Conservation (phyloP, 2,888 invertebrate genomes). For the Ectobius pallidus region DNA sequence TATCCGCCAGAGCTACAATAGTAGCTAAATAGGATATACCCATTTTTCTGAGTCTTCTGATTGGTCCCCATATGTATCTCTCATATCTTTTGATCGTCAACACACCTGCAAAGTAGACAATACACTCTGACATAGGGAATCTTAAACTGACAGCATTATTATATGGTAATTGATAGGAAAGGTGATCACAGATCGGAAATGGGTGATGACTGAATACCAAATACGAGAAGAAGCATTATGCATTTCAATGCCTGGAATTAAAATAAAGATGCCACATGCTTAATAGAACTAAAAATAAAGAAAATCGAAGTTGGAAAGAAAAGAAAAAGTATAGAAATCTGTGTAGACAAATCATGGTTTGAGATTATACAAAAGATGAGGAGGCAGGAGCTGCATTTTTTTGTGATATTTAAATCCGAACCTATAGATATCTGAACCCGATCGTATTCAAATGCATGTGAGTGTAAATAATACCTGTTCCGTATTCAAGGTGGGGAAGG, state of each 20-base stretch:
- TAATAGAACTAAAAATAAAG: not conserved
- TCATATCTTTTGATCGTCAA: no score
- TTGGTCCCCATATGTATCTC: no score
- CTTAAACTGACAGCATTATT: no score
- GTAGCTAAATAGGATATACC: no score
- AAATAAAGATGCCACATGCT: constrained; percentile 22
- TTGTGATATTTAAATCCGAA: constrained; percentile 18
- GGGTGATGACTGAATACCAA: not conserved
- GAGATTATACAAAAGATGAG: constrained; percentile 24
- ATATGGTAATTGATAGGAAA: no score
- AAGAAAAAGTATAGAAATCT: constrained; percentile 17
- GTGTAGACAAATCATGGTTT: constrained; percentile 27
- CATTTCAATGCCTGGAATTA: constrained; percentile 22
- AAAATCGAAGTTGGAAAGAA: constrained; percentile 8
- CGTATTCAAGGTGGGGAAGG: constrained; percentile 14
- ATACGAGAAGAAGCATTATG: constrained; percentile 4
- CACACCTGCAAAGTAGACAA: no score
- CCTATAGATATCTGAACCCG: constrained; percentile 21
- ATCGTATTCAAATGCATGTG: constrained; percentile 20
- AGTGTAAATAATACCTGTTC: constrained; percentile 21
- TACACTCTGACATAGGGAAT: no score
- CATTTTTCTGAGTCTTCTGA: no score
- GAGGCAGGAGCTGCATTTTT: not conserved
- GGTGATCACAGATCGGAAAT: not conserved
- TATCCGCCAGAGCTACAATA: no score